Evolutionary conservation across 2,113 vertebrate genomes (phyloP).

Genomic region (Cepphus grylle): DNA sequence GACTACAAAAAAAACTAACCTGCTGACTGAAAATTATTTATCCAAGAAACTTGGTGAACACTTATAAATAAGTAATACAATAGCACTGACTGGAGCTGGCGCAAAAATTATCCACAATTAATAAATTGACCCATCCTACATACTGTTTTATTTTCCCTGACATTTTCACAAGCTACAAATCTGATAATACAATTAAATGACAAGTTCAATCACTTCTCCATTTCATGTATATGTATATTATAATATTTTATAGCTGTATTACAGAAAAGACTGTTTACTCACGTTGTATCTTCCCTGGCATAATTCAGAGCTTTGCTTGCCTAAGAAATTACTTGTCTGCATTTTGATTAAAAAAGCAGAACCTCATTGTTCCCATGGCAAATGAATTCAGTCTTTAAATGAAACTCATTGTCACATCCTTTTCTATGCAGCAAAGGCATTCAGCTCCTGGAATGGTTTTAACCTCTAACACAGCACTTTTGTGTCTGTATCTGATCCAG

Average conservation of each 20-base stretch:
- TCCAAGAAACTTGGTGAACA: background rate
- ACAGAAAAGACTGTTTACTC: constrained; percentile 45
- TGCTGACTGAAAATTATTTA: background rate
- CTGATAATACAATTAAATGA: constrained; percentile 50
- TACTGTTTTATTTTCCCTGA: constrained; percentile 26
- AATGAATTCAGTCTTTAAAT: constrained; percentile 62
- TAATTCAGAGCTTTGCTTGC: constrained; percentile 62
- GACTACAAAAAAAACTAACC: background rate
- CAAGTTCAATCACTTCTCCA: constrained; percentile 54
- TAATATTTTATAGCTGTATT: constrained; percentile 62
- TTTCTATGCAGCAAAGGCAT: constrained; percentile 23
- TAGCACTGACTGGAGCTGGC: background rate
- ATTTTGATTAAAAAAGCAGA: constrained; percentile 69
- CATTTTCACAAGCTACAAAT: constrained; percentile 55
- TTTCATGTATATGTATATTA: constrained; percentile 46
- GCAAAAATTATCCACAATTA: constrained; percentile 56
- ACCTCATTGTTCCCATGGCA: constrained; percentile 47
- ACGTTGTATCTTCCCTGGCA: constrained; percentile 15
- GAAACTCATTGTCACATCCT: constrained; percentile 59
- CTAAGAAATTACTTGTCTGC: constrained; percentile 67
- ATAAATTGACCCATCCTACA: constrained; percentile 35
- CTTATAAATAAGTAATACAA: constrained; percentile 34
- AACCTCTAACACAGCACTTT: constrained; percentile 52
- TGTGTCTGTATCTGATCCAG: constrained; percentile 26
- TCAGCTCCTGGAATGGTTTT: constrained; percentile 40